Evolutionary conservation across 1,140 invertebrate genomes (phyloP).

Genomic region (Grapholita molesta): DNA sequence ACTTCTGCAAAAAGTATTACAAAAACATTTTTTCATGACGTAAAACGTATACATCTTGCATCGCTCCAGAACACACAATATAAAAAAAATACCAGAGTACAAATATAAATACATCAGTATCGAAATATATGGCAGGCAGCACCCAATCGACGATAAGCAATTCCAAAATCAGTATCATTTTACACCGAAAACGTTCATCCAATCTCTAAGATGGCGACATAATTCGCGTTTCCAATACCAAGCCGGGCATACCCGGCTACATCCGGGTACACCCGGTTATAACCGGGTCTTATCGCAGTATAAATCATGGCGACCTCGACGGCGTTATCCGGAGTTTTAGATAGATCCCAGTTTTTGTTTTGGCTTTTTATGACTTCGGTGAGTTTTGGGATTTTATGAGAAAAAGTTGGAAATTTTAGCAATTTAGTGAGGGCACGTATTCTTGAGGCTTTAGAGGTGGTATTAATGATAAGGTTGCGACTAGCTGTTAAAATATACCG

Average conservation of each 20-base stretch:
- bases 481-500: too few species aligned
- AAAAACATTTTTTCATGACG: too few species aligned
- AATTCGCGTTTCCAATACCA: not conserved
- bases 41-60: too few species aligned
- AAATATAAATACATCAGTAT: too few species aligned
- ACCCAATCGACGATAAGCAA: too few species aligned
- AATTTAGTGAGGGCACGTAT: not conserved
- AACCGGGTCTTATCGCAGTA: not conserved
- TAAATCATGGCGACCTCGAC: conserved; percentile 2
- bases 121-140: too few species aligned
- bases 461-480: not conserved
- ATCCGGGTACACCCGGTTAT: not conserved
- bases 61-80: too few species aligned
- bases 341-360: conserved; percentile 11
- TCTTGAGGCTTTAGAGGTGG: not conserved
- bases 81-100: too few species aligned
- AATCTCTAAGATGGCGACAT: not conserved
- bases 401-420: not conserved
- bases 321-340: not conserved
- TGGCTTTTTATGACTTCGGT: not conserved
- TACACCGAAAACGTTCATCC: not conserved
- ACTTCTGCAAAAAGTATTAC: too few species aligned
- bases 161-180: too few species aligned
- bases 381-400: not conserved
- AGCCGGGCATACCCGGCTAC: not conserved